phyloP scores from a whole-genome alignment of 2,888 invertebrate species.

The Luperina nickerlii region DNA sequence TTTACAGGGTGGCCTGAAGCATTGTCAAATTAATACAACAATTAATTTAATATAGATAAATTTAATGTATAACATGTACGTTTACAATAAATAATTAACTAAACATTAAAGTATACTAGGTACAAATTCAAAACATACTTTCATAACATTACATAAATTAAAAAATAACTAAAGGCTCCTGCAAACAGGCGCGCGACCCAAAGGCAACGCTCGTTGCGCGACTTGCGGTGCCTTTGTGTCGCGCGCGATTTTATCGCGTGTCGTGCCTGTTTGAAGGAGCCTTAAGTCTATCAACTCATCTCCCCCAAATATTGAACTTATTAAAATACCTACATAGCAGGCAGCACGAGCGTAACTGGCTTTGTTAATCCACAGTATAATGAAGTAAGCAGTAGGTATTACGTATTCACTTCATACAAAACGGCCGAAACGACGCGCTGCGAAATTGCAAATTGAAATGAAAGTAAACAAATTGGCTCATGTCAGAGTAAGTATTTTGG shows the following conservation, averaged over 20 bases:
- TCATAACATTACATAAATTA: neutral
- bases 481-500: no score
- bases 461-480: no score
- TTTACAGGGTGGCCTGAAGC: neutral
- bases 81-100: conserved; percentile 9
- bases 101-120: conserved; percentile 3
- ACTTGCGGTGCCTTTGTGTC: no score
- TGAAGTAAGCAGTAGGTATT: neutral
- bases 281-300: neutral
- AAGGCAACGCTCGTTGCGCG: no score
- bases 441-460: no score
- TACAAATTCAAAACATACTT: neutral
- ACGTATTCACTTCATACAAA: neutral
- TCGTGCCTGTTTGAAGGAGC: no score
- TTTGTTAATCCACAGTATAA: neutral
- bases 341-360: neutral
- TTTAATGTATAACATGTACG: neutral
- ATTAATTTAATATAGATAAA: conserved; percentile 1
- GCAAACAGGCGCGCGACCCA: no score
- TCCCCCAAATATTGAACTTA: conserved; percentile 6
- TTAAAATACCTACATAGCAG: neutral
- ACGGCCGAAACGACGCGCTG: neutral
- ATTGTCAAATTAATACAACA: conserved; percentile 9
- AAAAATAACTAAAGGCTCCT: neutral
- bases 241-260: no score